These are phyloP conservation scores for Luidia sarsii DNA, from an alignment of 53 echinoderm and acorn worm genomes.

Conservation along the genomic window DNA sequence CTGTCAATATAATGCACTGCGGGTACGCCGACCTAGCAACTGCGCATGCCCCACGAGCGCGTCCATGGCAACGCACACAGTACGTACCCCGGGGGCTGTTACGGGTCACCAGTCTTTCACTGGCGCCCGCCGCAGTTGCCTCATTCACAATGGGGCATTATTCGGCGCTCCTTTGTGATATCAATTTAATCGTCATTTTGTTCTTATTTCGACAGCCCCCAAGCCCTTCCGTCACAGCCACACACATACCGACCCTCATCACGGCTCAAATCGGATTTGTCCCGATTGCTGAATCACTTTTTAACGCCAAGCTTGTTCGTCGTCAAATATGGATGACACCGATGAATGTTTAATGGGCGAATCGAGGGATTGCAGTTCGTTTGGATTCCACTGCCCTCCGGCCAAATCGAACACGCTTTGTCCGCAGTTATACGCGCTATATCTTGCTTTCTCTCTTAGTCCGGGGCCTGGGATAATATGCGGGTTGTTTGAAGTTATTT, in stretches of 20 bases:
- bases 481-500: too few relatives aligned
- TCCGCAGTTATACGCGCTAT: too few relatives aligned
- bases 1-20: neutral
- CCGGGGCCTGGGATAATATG: too few relatives aligned
- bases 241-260: neutral
- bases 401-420: too few relatives aligned
- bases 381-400: too few relatives aligned
- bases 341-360: slow-evolving; percentile 30
- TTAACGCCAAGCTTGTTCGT: slow-evolving; percentile 4
- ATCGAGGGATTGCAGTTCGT: too few relatives aligned
- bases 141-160: neutral
- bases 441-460: too few relatives aligned
- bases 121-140: neutral
- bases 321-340: slow-evolving; percentile 1
- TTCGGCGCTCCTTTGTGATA: neutral
- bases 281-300: neutral
- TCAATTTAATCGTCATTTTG: neutral
- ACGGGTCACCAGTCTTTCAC: neutral
- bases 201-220: neutral
- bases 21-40: too few relatives aligned
- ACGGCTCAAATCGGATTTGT: neutral
- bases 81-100: neutral
- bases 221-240: neutral
- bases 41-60: neutral
- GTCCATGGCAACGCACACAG: slow-evolving; percentile 32